These are phyloP conservation scores for Emys orbicularis DNA, from an alignment of 2,797 vertebrate species.

Conservation along the genomic window DNA sequence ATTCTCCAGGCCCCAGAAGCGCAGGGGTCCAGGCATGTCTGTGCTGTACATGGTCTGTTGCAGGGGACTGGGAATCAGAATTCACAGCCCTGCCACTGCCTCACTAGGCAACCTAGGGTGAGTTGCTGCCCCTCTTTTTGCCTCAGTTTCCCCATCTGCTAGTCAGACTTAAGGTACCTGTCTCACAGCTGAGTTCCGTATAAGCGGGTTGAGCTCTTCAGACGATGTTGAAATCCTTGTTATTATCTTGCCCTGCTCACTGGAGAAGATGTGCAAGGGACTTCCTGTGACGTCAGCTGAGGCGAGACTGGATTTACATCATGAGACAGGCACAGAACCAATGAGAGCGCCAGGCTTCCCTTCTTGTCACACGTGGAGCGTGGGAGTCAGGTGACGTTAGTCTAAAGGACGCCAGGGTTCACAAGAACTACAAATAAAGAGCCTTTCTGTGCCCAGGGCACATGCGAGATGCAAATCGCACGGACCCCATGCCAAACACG, in stretches of 20 bases:
- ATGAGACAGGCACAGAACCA: not conserved
- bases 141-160: not conserved
- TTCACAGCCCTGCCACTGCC: not conserved
- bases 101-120: rapidly evolving
- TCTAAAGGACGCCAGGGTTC: not conserved
- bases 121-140: rapidly evolving
- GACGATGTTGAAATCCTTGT: rapidly evolving
- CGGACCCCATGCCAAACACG: rapidly evolving
- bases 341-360: not conserved
- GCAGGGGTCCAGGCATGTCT: not conserved
- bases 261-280: not conserved
- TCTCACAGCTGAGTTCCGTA: rapidly evolving
- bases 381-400: rapidly evolving
- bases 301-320: not conserved
- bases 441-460: not conserved
- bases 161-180: not conserved
- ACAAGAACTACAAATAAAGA: not conserved
- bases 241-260: rapidly evolving
- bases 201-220: rapidly evolving
- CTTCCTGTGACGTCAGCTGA: rapidly evolving
- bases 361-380: not conserved
- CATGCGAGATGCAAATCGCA: not conserved
- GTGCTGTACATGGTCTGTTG: not conserved
- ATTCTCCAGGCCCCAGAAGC: not conserved
- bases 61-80: not conserved